phyloP scores from a whole-genome alignment of 2,797 vertebrate genomes.

The Thripadectes ignobilis region DNA sequence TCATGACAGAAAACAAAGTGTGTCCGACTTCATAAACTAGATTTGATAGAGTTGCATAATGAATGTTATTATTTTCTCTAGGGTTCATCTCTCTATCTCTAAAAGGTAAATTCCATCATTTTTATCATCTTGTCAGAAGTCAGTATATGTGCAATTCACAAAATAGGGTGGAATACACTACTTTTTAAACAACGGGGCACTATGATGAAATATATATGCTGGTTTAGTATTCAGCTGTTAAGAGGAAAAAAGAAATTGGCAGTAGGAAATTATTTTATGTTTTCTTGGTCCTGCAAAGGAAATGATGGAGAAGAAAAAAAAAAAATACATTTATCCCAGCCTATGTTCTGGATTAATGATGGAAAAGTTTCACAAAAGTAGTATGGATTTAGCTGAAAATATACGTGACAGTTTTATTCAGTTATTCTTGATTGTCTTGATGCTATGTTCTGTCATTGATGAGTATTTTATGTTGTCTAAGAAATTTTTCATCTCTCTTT shows the following conservation, averaged over 20 bases:
- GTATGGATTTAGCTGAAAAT: not conserved
- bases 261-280: not conserved
- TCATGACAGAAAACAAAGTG: not conserved
- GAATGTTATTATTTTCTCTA: not conserved
- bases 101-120: not conserved
- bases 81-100: not conserved
- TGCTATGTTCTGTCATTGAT: not conserved
- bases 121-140: not conserved
- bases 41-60: not conserved
- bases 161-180: not conserved
- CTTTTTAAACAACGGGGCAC: slow-evolving; percentile 21
- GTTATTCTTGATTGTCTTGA: not conserved
- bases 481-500: not conserved
- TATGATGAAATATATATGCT: not conserved
- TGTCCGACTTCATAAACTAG: not conserved
- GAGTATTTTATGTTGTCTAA: not conserved
- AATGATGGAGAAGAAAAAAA: not conserved
- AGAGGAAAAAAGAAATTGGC: not conserved
- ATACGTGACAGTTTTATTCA: slow-evolving; percentile 5
- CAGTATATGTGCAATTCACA: not conserved
- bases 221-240: not conserved
- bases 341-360: slow-evolving; percentile 31
- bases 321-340: not conserved
- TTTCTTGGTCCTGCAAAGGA: slow-evolving; percentile 13
- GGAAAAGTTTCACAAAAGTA: slow-evolving; percentile 26